Conservation (phyloP, 2,888 invertebrate genomes). For the Onthophagus sagittarius region DNA sequence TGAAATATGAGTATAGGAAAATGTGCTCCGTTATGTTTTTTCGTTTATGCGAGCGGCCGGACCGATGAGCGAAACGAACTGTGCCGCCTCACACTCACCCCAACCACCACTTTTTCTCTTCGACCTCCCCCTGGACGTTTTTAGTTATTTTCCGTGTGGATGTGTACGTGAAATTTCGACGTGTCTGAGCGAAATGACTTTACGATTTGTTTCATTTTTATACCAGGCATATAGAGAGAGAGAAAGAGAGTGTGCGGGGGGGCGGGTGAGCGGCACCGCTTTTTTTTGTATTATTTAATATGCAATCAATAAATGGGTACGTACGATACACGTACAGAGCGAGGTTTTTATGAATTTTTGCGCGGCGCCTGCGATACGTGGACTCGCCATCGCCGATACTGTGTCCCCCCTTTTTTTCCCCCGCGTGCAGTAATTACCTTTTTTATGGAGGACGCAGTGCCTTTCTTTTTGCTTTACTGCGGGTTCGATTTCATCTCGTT, state of each 20-base stretch:
- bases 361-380: slow-evolving; percentile 11
- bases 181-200: slow-evolving; percentile 46
- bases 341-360: slow-evolving; percentile 18
- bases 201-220: slow-evolving; percentile 45
- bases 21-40: slow-evolving; percentile 38
- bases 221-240: slow-evolving; percentile 26
- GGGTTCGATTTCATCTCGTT: background rate
- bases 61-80: slow-evolving; percentile 13
- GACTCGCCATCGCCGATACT: slow-evolving; percentile 10
- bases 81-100: slow-evolving; percentile 14
- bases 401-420: background rate
- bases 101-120: background rate
- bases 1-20: slow-evolving; percentile 50
- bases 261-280: slow-evolving; percentile 4
- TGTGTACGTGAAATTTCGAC: slow-evolving; percentile 44
- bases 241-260: slow-evolving; percentile 1
- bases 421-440: slow-evolving; percentile 11
- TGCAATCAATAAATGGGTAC: slow-evolving; percentile 43
- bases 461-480: slow-evolving; percentile 5
- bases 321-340: slow-evolving; percentile 16
- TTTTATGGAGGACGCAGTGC: slow-evolving; percentile 3
- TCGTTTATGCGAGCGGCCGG: slow-evolving; percentile 25
- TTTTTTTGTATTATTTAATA: slow-evolving; percentile 40
- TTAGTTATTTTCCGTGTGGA: slow-evolving; percentile 34
- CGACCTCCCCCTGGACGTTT: slow-evolving; percentile 26